phyloP scores from a whole-genome alignment of 2,113 vertebrate species.

The Gadus macrocephalus region DNA sequence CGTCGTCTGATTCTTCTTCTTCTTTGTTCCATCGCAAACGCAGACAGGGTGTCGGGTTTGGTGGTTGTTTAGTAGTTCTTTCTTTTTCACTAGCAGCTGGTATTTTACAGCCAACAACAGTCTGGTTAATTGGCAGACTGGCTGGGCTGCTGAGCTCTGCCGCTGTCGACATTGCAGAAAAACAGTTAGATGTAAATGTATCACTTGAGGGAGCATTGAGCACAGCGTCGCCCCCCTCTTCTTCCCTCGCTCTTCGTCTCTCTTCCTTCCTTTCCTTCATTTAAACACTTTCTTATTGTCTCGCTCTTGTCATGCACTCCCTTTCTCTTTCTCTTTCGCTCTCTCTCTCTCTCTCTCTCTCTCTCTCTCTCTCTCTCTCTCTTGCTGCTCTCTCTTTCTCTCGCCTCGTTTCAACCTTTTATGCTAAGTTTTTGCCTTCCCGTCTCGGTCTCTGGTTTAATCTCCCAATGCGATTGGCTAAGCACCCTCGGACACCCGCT shows the following conservation, averaged over 20 bases:
- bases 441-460: slow-evolving; percentile 20
- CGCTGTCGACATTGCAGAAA: slow-evolving; percentile 60
- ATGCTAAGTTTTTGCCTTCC: not conserved
- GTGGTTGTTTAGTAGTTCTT: not conserved
- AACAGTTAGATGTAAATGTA: slow-evolving; percentile 55
- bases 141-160: slow-evolving; percentile 34
- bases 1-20: slow-evolving; percentile 31
- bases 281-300: not conserved
- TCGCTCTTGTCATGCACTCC: slow-evolving; percentile 11
- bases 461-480: slow-evolving; percentile 24
- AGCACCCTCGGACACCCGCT: slow-evolving; percentile 22
- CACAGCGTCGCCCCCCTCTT: slow-evolving; percentile 30
- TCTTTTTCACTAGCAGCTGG: slow-evolving; percentile 15
- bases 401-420: slow-evolving; percentile 16
- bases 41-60: not conserved
- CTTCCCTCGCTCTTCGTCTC: slow-evolving; percentile 5
- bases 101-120: slow-evolving; percentile 32
- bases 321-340: slow-evolving; percentile 4
- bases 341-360: slow-evolving; percentile 17
- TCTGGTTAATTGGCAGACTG: slow-evolving; percentile 50
- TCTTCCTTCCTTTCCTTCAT: slow-evolving; percentile 6
- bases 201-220: slow-evolving; percentile 55
- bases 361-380: slow-evolving; percentile 22
- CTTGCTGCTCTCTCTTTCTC: slow-evolving; percentile 12
- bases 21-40: not conserved